These are phyloP conservation scores for Aphyosemion australe DNA, from an alignment of 2,113 vertebrate species.

Conservation along the genomic window DNA sequence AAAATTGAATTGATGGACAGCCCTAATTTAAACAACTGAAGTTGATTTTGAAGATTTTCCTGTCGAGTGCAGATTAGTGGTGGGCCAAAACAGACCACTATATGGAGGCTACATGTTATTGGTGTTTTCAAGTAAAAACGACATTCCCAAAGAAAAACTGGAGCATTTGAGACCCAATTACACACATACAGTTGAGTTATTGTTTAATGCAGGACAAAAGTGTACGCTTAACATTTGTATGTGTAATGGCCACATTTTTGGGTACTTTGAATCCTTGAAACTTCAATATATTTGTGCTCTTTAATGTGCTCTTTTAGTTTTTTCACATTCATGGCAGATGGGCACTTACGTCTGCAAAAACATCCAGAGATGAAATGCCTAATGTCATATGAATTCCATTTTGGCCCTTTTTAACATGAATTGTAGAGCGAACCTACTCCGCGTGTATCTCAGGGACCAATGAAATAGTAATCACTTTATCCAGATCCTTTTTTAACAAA, in stretches of 20 bases:
- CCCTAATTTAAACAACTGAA: too few relatives aligned
- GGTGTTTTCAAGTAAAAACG: too few relatives aligned
- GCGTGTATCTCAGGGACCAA: conserved; percentile 21
- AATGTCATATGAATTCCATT: conserved; percentile 6
- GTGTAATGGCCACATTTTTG: background rate
- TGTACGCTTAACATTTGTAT: background rate
- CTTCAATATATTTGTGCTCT: background rate
- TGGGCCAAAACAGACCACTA: too few relatives aligned
- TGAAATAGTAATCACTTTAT: conserved; percentile 33
- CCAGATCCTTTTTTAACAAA: conserved; percentile 29
- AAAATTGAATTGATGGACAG: too few relatives aligned
- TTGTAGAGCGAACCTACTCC: conserved; percentile 21
- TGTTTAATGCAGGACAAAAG: conserved; percentile 23
- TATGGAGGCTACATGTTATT: too few relatives aligned
- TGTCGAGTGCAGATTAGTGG: too few relatives aligned
- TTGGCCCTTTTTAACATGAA: conserved; percentile 12
- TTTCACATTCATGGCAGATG: conserved; percentile 6
- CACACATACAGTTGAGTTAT: conserved; percentile 22
- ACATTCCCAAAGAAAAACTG: too few relatives aligned
- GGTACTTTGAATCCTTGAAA: background rate
- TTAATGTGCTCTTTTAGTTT: conserved; percentile 5
- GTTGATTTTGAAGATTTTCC: too few relatives aligned
- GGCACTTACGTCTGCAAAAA: background rate
- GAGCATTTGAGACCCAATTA: background rate
- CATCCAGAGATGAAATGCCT: conserved; percentile 12